Base-by-base conservation (phyloP, 1,140 invertebrate genomes). In the Eurosta solidaginis region DNA sequence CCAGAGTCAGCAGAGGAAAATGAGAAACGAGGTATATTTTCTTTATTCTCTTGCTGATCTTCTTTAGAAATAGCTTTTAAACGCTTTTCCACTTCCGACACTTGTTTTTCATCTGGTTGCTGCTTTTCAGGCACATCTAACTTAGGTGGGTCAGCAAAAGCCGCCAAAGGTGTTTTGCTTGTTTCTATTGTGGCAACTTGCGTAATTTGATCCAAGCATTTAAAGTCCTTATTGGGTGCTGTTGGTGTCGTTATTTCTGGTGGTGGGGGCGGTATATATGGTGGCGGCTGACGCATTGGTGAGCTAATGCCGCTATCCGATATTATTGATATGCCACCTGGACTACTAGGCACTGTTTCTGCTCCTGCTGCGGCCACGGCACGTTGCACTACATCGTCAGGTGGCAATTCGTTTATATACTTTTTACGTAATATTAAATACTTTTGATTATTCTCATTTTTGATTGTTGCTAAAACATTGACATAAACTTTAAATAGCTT, bases 401-500 rank as follows among this genome's bases (percentile, higher is more conserved):
- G 83, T 82, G 89, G 88, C 77, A 88, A 88, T 77, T 85, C 85
- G 83, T 82, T 82, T 1, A 90, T 86, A 81, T 92, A 96, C 84
- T 93, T 94, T 84, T 92, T 93, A 87, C 95, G 95, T 9, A 97
- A 88, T 50, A 95, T 92, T 50, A 97, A 88, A 88, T 92, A 95
- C 87, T 96, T 97, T 83, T 95, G 94, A 78, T 93, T 94, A 88
- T 92, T 92, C 84, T 93, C 92, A 81, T 91, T 92, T 85, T 93
- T 95, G 63, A 97, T 96, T 7, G 92, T 93, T 3, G 96, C 95
- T 79, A 98, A 88, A 44, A 91, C 91, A 86, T 97, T 98, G 3
- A 98, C 95, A 88, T 94, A 96, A 78, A 96, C 94, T 89, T 97
- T 97, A 85, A 98, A 98, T 80, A 93, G 92, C 80, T 92, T 92